These are phyloP conservation scores for Hetaerina americana DNA, from an alignment of 1,140 invertebrate species.

Conservation along the genomic window DNA sequence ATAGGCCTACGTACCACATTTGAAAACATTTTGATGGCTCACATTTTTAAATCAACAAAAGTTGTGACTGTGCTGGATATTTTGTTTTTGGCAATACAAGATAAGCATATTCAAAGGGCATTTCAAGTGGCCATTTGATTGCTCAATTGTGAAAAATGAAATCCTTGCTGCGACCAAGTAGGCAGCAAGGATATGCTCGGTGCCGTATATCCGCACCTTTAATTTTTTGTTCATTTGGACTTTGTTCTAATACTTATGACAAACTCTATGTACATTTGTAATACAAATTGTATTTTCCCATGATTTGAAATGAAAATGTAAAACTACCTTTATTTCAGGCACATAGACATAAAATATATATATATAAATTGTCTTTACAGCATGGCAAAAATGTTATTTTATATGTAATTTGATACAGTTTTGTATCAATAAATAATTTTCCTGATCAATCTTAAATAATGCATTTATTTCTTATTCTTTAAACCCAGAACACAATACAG, in stretches of 20 bases:
- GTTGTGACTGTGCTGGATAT: not conserved
- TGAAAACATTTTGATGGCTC: not conserved
- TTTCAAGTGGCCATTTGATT: not conserved
- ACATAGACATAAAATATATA: not conserved
- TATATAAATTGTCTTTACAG: not conserved
- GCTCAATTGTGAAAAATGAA: not conserved
- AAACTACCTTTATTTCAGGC: not conserved
- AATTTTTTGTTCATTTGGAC: not conserved
- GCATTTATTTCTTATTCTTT: too few relatives aligned
- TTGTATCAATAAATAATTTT: conserved; percentile 1
- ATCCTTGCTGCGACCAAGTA: not conserved
- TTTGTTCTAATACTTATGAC: not conserved
- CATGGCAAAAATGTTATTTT: not conserved
- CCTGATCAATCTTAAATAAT: not conserved
- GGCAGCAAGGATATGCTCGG: not conserved
- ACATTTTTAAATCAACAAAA: not conserved
- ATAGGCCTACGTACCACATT: not conserved
- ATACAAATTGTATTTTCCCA: not conserved
- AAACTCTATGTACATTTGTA: not conserved
- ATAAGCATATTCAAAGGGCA: not conserved
- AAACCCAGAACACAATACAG: too few relatives aligned
- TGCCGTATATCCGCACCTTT: not conserved
- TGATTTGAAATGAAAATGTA: not conserved
- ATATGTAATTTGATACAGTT: not conserved
- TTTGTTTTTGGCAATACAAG: not conserved